Evolutionary conservation across 2,113 vertebrate species (phyloP).

Genomic region (Halcyon senegalensis): DNA sequence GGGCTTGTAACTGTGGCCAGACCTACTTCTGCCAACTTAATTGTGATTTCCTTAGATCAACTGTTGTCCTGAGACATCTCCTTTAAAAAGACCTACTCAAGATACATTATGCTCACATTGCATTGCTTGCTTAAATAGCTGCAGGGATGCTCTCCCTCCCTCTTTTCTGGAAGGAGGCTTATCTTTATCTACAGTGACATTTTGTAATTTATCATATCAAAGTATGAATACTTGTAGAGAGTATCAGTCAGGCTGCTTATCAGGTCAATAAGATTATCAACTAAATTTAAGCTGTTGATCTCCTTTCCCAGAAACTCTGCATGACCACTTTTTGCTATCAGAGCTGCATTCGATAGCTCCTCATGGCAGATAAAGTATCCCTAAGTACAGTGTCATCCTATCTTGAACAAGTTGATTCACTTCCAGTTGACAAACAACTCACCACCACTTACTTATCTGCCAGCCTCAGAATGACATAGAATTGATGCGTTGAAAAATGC

Average conservation of each 20-base stretch:
- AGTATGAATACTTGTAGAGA: not conserved
- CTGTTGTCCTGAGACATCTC: not conserved
- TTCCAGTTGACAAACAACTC: not conserved
- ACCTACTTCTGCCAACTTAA: not conserved
- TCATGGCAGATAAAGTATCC: not conserved
- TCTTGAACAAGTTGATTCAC: not conserved
- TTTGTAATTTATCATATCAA: no score
- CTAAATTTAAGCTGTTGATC: not conserved
- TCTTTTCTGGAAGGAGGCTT: not conserved
- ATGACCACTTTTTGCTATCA: not conserved
- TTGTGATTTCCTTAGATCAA: not conserved
- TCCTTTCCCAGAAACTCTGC: not conserved
- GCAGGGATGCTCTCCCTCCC: not conserved
- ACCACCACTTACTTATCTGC: not conserved
- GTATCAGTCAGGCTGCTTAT: not conserved
- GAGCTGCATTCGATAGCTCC: not conserved
- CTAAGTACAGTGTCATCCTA: not conserved
- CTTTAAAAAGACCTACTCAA: not conserved
- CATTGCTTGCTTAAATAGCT: not conserved
- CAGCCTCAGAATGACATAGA: not conserved
- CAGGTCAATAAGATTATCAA: not conserved
- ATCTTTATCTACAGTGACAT: not conserved
- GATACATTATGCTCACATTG: not conserved
- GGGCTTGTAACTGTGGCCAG: not conserved
- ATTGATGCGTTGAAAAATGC: not conserved